These are phyloP conservation scores for Mesitornis unicolor DNA, from an alignment of 2,113 vertebrate genomes.

Conservation along the genomic window DNA sequence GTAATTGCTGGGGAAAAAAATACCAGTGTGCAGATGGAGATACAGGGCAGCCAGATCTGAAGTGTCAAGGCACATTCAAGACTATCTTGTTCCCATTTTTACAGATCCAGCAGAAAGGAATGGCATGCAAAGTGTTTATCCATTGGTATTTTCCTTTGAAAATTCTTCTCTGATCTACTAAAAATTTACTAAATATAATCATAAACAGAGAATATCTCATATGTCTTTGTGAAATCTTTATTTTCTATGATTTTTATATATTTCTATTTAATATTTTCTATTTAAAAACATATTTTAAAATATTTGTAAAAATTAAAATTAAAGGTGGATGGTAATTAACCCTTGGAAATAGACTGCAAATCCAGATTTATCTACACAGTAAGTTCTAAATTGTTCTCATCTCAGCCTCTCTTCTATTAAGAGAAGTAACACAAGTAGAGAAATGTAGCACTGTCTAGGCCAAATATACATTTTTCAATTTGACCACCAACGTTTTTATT, in stretches of 20 bases:
- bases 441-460: not conserved
- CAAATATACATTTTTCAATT: not conserved
- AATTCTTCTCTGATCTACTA: not conserved
- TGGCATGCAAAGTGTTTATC: conserved; percentile 9
- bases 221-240: not conserved
- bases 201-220: not conserved
- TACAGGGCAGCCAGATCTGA: not conserved
- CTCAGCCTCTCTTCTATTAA: not conserved
- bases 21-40: not conserved
- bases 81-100: conserved; percentile 50
- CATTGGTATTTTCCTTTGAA: not conserved
- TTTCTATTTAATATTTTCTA: no score
- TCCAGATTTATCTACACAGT: not conserved
- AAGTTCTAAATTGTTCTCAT: not conserved
- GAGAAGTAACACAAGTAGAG: not conserved
- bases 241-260: no score
- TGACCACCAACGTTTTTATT: not conserved
- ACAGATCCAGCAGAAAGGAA: conserved; percentile 25
- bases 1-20: not conserved
- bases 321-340: not conserved
- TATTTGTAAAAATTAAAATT: not conserved
- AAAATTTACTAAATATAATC: not conserved
- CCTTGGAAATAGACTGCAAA: not conserved
- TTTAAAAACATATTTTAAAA: not conserved
- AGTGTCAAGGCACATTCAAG: conserved; percentile 10